Conservation (phyloP, 2,113 vertebrate species). For the Gracilinanus agilis region DNA sequence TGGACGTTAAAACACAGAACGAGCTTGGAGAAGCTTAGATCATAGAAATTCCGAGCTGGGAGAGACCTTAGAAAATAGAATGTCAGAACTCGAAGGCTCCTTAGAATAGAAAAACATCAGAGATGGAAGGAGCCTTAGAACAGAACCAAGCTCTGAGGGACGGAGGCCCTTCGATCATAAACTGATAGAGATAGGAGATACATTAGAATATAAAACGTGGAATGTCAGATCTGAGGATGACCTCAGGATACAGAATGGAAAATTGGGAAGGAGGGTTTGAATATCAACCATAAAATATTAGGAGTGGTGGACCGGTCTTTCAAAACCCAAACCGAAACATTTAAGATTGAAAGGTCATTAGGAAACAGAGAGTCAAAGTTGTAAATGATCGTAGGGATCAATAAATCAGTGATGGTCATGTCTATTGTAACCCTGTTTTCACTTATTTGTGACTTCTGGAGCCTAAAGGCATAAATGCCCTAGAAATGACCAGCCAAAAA, state of each 20-base stretch:
- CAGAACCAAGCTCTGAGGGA: background rate
- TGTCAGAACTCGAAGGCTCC: background rate
- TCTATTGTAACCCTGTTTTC: slow-evolving; percentile 77
- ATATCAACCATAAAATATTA: background rate
- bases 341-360: slow-evolving; percentile 51
- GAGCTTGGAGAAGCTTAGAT: background rate
- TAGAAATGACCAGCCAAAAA: background rate
- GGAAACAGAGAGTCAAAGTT: slow-evolving; percentile 69
- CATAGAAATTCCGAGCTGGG: too few relatives aligned
- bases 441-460: slow-evolving; percentile 71
- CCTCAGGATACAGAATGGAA: background rate
- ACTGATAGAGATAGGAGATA: background rate
- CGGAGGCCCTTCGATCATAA: background rate
- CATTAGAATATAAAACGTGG: background rate
- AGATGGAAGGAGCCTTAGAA: background rate
- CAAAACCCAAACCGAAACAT: background rate
- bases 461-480: background rate
- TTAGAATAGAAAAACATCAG: background rate
- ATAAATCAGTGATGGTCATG: slow-evolving; percentile 55
- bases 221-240: background rate
- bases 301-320: background rate
- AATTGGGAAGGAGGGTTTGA: background rate
- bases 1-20: background rate
- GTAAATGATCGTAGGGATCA: slow-evolving; percentile 67
- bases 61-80: too few relatives aligned